phyloP scores from a whole-genome alignment of 2,888 invertebrate genomes.

The Mesochorus sp. region DNA sequence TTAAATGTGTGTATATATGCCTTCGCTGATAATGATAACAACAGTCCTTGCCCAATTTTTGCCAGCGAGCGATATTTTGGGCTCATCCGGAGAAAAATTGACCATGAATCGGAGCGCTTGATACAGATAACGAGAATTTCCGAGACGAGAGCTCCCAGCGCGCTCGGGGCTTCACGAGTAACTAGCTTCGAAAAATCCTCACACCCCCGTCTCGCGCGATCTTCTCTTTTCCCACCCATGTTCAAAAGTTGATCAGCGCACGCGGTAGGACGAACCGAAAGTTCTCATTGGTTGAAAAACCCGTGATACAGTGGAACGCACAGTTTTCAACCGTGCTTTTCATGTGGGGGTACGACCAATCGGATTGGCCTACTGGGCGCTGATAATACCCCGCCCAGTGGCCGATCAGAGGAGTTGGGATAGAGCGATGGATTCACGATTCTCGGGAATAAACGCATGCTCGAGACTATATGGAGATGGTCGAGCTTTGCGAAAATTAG shows the following conservation, averaged over 20 bases:
- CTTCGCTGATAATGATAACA: neutral
- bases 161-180: constrained; percentile 75
- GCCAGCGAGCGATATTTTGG: neutral
- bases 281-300: constrained; percentile 56
- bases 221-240: constrained; percentile 37
- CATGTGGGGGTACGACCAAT: constrained; percentile 51
- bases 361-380: neutral
- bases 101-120: constrained; percentile 4
- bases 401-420: constrained; percentile 8
- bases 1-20: neutral
- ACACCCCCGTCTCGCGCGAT: constrained; percentile 70
- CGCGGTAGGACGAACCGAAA: constrained; percentile 11
- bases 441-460: neutral
- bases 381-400: constrained; percentile 18
- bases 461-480: neutral
- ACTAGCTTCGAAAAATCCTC: constrained; percentile 73
- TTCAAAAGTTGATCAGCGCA: neutral
- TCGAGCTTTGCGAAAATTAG: neutral
- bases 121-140: constrained; percentile 25
- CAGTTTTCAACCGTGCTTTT: too few species aligned
- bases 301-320: too few species aligned
- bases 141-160: constrained; percentile 66
- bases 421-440: neutral
- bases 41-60: constrained; percentile 1
- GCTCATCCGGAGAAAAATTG: constrained; percentile 7